These are phyloP conservation scores for Diadromus collaris DNA, from an alignment of 2,888 invertebrate genomes.

Conservation along the genomic window DNA sequence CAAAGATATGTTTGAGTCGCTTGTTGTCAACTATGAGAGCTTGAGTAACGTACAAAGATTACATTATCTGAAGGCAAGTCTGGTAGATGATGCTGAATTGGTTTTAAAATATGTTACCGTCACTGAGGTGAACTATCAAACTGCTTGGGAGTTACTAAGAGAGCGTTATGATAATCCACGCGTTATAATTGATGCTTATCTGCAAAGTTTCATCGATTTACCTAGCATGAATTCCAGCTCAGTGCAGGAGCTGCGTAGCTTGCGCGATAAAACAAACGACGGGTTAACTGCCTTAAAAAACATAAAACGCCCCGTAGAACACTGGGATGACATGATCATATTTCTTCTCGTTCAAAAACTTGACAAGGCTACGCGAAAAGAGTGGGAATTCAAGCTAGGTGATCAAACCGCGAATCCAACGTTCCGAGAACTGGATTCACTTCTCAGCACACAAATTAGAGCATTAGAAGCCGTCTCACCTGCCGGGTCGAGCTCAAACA, in stretches of 20 bases:
- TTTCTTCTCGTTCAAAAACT: neutral
- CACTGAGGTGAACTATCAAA: neutral
- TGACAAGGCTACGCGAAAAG: neutral
- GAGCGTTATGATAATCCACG: neutral
- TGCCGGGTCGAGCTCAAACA: neutral
- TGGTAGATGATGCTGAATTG: neutral
- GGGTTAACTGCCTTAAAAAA: neutral
- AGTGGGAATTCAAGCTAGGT: neutral
- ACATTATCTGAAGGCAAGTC: slow-evolving; percentile 22
- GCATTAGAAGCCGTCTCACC: neutral
- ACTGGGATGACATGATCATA: neutral
- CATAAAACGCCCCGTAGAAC: neutral
- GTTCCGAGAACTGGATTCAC: neutral
- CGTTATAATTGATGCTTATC: neutral
- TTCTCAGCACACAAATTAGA: neutral
- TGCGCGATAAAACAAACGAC: slow-evolving; percentile 1
- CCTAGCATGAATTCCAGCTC: neutral
- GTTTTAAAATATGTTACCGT: neutral
- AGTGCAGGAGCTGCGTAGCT: neutral
- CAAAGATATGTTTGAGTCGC: neutral
- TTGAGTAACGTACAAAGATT: neutral
- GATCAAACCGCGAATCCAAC: neutral
- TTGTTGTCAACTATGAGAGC: neutral
- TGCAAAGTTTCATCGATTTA: neutral
- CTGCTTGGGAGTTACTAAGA: neutral